Base-by-base conservation (phyloP, 2,797 vertebrate species). In the Spea hammondii region DNA sequence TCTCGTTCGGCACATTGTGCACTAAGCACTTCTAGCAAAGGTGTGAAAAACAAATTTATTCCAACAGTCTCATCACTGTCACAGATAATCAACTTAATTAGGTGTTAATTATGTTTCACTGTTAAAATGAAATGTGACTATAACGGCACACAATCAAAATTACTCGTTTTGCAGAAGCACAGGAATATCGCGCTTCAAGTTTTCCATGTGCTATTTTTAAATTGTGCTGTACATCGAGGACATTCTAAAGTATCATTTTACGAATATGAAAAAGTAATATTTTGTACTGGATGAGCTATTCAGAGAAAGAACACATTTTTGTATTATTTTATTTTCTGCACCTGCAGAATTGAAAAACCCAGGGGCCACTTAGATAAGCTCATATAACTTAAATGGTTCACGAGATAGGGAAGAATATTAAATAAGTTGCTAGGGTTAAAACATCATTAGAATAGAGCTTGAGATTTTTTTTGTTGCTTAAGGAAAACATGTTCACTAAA, bases 11-110 rank as follows among this genome's bases (percentile, higher is more conserved):
- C 74, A 82, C 79, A 77, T 82, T 77, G 75, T 82, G 80, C 73
- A 74, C 80, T 77, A 78, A 77, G 70, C 80, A 82, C 70, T 82
- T 82, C 59, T 82, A 78, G 55, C 48, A 68, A 82, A 78, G 65
- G 80, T 82, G 80, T 78, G 75, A 82, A 82, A 82, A 77, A 82
- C 75, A 74, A 82, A 77, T 77, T 74, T 82, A 82, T 82, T 82
- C 80, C 80, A 74, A 59, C 79, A 73, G 75, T 59, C 70, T 78
- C 75, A 82, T 82, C 80, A 82, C 69, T 82, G 80, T 78, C 80
- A 82, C 70, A 82, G 80, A 72, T 82, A 74, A 77, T 82, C 80
- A 82, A 78, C 75, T 77, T 82, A 82, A 82, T 82, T 82, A 78
- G 57, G 75, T 82, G 75, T 82, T 82, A 82, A 82, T 82, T 82